Conservation (phyloP, 2,797 vertebrate genomes). For the Rhabdophis nuchalis region DNA sequence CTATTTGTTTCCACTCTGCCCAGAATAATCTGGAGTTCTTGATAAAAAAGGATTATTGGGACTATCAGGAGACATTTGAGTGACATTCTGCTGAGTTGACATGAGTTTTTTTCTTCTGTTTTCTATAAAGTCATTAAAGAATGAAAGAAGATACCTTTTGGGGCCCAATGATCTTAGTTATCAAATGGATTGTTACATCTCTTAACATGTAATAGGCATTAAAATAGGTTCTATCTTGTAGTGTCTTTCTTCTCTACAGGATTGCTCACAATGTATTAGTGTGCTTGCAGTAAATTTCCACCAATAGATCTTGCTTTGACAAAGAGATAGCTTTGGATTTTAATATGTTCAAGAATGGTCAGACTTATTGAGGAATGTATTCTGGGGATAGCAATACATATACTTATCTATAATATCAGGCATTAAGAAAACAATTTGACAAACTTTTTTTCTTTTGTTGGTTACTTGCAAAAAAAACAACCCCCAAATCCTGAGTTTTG, state of each 20-base stretch:
- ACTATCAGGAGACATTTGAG: not conserved
- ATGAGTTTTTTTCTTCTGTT: not conserved
- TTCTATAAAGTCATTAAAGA: not conserved
- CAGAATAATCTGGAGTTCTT: not conserved
- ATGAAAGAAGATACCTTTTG: not conserved
- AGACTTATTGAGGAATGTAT: not conserved
- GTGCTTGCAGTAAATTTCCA: not conserved
- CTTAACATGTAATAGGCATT: not conserved
- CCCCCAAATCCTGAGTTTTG: not conserved
- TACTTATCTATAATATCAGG: not conserved
- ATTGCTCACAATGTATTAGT: not conserved
- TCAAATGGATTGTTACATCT: not conserved
- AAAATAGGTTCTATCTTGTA: not conserved
- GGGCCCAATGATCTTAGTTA: not conserved
- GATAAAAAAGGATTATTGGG: not conserved
- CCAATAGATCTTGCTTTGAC: not conserved
- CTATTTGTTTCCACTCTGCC: not conserved
- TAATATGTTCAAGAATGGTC: not conserved
- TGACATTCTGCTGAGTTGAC: not conserved
- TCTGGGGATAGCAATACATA: not conserved
- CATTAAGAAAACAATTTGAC: not conserved
- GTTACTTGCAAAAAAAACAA: not conserved
- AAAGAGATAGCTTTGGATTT: not conserved
- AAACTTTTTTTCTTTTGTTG: not conserved
- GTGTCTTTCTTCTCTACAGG: not conserved